Percentiles rank a stretch among this genome's conserved stretches.
These are phyloP conservation scores for Anas flavirostris DNA, from an alignment of 2,797 vertebrate species.

Conservation along the genomic window DNA sequence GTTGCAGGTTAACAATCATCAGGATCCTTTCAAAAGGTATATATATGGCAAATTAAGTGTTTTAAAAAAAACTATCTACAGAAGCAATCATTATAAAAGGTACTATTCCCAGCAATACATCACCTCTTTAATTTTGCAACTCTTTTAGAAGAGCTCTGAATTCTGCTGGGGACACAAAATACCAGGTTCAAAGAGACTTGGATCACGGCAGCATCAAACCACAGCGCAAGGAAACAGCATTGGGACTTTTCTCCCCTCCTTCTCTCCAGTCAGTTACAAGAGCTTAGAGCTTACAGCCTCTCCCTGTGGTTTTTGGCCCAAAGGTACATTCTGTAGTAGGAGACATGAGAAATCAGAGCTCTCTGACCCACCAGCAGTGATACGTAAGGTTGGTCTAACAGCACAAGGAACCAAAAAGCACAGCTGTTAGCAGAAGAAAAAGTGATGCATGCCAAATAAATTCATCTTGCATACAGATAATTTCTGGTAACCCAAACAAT, in stretches of 20 bases:
- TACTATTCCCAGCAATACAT: neutral
- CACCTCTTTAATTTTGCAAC: neutral
- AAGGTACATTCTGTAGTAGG: neutral
- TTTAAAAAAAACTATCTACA: neutral
- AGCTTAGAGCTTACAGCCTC: neutral
- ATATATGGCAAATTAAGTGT: neutral
- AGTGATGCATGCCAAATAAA: neutral
- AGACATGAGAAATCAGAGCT: neutral
- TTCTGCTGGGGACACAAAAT: neutral
- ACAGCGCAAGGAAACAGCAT: neutral
- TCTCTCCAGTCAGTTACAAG: neutral
- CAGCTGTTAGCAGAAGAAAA: neutral
- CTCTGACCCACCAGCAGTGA: neutral
- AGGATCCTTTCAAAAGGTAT: neutral
- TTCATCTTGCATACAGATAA: neutral
- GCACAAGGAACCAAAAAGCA: neutral
- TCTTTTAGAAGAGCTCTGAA: neutral
- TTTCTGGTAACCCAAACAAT: neutral
- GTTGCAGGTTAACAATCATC: neutral
- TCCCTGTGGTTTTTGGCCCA: neutral
- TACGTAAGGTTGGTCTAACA: neutral
- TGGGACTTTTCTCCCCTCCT: neutral
- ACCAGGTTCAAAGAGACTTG: neutral
- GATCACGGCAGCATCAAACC: neutral
- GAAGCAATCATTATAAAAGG: neutral